Percentiles rank a stretch among this genome's conserved stretches.
These are phyloP conservation scores for Rosalia funebris DNA, from an alignment of 2,888 invertebrate genomes.

Conservation along the genomic window DNA sequence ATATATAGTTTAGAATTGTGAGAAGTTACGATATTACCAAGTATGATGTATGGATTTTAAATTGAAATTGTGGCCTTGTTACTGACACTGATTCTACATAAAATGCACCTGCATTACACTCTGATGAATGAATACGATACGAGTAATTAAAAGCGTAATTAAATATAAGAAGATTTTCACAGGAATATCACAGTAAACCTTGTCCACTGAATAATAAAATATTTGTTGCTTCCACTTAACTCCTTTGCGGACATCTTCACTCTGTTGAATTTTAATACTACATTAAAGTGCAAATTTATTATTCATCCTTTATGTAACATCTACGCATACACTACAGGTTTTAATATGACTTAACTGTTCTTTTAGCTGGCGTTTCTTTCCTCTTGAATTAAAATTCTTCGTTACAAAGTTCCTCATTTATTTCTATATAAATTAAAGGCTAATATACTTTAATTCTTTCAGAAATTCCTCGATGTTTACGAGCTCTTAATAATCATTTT, in stretches of 20 bases:
- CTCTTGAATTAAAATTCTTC: neutral
- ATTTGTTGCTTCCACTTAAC: too few species aligned
- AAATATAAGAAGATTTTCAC: too few species aligned
- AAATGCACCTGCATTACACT: too few species aligned
- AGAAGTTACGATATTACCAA: too few species aligned
- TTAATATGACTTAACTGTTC: neutral
- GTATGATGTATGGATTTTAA: too few species aligned
- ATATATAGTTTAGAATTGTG: too few species aligned
- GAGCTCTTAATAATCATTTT: neutral
- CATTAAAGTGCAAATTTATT: constrained; percentile 1
- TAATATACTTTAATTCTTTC: neutral
- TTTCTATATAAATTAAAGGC: neutral
- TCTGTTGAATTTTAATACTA: constrained; percentile 2
- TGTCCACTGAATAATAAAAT: too few species aligned
- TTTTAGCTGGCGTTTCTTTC: neutral
- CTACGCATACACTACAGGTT: neutral
- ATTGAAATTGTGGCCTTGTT: too few species aligned
- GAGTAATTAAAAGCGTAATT: too few species aligned
- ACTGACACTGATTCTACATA: too few species aligned
- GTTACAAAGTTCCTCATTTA: neutral
- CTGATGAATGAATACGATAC: too few species aligned
- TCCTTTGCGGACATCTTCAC: neutral
- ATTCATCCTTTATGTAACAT: neutral
- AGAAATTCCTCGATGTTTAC: neutral
- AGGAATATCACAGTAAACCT: too few species aligned